phyloP scores from a whole-genome alignment of 2,888 invertebrate genomes.

The Trissolcus brochymenae region DNA sequence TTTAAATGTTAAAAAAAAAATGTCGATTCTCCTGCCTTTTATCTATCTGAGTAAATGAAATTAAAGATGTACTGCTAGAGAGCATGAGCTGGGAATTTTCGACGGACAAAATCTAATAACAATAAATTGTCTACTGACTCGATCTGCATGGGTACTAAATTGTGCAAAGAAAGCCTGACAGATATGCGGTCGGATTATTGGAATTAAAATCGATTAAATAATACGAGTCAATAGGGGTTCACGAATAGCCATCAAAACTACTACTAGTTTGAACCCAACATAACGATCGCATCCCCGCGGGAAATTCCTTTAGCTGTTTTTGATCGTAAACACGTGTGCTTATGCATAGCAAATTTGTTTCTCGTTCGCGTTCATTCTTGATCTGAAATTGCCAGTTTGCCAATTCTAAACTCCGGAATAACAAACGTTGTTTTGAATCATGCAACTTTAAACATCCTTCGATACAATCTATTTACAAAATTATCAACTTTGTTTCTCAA shows the following conservation, averaged over 20 bases:
- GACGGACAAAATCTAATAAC: constrained; percentile 23
- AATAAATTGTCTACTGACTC: constrained; percentile 8
- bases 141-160: not conserved
- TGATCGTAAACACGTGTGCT: constrained; percentile 53
- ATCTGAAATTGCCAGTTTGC: constrained; percentile 40
- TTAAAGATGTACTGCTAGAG: too few relatives aligned
- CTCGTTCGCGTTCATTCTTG: constrained; percentile 38
- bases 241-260: constrained; percentile 47
- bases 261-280: constrained; percentile 35
- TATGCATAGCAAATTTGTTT: constrained; percentile 56
- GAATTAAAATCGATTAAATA: constrained; percentile 39
- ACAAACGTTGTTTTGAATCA: constrained; percentile 3
- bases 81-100: constrained; percentile 7
- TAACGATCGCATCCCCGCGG: constrained; percentile 48
- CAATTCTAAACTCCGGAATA: constrained; percentile 39
- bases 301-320: constrained; percentile 58
- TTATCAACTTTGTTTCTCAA: too few relatives aligned
- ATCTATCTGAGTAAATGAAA: too few relatives aligned
- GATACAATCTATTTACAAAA: too few relatives aligned
- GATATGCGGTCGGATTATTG: constrained; percentile 27
- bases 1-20: too few relatives aligned
- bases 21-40: too few relatives aligned
- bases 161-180: constrained; percentile 15
- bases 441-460: too few relatives aligned
- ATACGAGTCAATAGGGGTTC: constrained; percentile 38